A percentile compares a stretch with the other conserved stretches of the same genome.
Conservation (phyloP, 2,888 invertebrate genomes). For the Diplazon laetatorius region DNA sequence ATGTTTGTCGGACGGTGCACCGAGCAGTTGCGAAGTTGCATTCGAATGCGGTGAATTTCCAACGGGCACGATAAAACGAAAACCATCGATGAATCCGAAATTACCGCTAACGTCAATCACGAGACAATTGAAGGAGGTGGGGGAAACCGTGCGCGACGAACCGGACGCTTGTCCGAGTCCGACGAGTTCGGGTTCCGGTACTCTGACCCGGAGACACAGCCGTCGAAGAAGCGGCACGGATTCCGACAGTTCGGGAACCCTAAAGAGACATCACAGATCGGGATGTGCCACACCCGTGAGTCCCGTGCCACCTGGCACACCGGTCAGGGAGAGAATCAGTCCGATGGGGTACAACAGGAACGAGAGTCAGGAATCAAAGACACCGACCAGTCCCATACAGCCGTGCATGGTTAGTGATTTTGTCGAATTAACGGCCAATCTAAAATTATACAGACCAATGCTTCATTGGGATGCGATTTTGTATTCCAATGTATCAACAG, state of each 20-base stretch:
- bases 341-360: constrained; percentile 81
- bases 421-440: too few relatives aligned
- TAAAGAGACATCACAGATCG: constrained; percentile 82
- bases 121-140: constrained; percentile 94
- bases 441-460: too few relatives aligned
- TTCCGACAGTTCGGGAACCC: constrained; percentile 82
- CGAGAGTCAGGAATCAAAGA: constrained; percentile 78
- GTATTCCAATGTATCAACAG: too few relatives aligned
- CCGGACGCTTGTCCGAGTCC: constrained; percentile 83
- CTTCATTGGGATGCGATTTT: too few relatives aligned
- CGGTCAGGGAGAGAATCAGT: constrained; percentile 83
- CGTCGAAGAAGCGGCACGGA: constrained; percentile 83
- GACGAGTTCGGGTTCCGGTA: constrained; percentile 82
- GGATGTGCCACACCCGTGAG: constrained; percentile 83
- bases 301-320: constrained; percentile 82
- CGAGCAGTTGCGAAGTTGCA: constrained; percentile 86
- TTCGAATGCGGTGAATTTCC: constrained; percentile 81
- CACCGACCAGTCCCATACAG: constrained; percentile 80
- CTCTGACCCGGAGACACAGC: constrained; percentile 86
- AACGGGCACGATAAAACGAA: constrained; percentile 93
- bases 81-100: constrained; percentile 96
- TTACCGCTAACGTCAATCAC: constrained; percentile 95
- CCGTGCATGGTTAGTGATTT: constrained; percentile 77
- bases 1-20: constrained; percentile 91
- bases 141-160: constrained; percentile 86